phyloP scores from a whole-genome alignment of 1,140 invertebrate genomes.

The Homarus americanus region DNA sequence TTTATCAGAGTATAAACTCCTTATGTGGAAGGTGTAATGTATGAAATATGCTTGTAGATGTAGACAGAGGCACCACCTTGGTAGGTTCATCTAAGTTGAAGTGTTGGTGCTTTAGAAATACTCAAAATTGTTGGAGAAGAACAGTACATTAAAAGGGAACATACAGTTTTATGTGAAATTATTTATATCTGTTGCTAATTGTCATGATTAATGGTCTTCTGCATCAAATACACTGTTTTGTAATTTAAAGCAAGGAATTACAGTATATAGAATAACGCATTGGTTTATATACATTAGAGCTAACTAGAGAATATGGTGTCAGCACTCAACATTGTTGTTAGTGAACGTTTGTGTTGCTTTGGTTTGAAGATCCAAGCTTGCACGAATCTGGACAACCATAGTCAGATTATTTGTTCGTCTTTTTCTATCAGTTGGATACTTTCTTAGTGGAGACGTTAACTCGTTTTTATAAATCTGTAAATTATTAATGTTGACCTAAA shows the following conservation, averaged over 20 bases:
- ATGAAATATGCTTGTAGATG: background rate
- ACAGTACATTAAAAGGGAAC: too few relatives aligned
- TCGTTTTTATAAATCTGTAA: background rate
- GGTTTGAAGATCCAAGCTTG: background rate
- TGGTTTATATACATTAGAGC: too few relatives aligned
- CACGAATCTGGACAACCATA: background rate
- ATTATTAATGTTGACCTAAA: background rate
- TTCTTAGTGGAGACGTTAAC: background rate
- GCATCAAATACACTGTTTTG: background rate
- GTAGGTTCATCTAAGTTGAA: background rate
- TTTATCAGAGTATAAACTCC: background rate
- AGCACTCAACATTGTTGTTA: too few relatives aligned
- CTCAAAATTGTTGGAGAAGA: background rate
- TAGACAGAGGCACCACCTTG: background rate
- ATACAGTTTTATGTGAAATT: too few relatives aligned
- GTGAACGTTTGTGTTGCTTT: too few relatives aligned
- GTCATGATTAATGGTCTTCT: background rate
- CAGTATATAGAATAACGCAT: too few relatives aligned
- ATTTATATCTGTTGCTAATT: too few relatives aligned
- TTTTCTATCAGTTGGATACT: background rate
- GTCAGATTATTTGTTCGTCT: background rate
- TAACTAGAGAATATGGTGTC: too few relatives aligned
- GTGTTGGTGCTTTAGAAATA: background rate
- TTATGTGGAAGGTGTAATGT: background rate
- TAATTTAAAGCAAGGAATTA: background rate